phyloP scores from a whole-genome alignment of 2,888 invertebrate species.

The Sarcophaga caerulescens region DNA sequence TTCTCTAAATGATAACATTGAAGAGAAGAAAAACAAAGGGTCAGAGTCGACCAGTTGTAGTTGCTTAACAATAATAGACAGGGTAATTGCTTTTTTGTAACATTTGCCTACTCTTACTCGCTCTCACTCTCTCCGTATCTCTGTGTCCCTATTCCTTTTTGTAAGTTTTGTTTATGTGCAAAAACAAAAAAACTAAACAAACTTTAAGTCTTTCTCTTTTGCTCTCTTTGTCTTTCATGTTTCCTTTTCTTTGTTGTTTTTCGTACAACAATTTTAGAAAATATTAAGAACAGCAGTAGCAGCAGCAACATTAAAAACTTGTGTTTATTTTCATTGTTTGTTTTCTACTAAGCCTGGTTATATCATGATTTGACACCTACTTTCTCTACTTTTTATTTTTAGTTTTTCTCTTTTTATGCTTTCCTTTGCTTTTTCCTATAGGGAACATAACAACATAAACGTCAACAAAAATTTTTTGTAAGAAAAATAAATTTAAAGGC shows the following conservation, averaged over 20 bases:
- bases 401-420: conserved; percentile 3
- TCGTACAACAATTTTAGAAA: conserved; percentile 7
- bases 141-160: too few relatives aligned
- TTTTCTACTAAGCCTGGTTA: conserved; percentile 2
- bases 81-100: background rate
- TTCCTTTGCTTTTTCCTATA: background rate
- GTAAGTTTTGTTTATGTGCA: background rate
- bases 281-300: conserved; percentile 10
- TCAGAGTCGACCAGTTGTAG: background rate
- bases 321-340: conserved; percentile 22
- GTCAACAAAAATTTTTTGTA: background rate
- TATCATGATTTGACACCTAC: conserved; percentile 51
- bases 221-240: background rate
- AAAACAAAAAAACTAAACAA: background rate
- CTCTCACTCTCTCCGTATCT: background rate
- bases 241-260: background rate
- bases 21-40: background rate
- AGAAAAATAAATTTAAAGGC: conserved; percentile 2
- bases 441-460: conserved; percentile 26
- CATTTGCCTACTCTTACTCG: background rate
- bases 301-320: background rate
- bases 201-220: background rate
- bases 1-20: background rate
- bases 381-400: background rate
- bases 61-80: background rate